phyloP scores from a whole-genome alignment of 2,888 invertebrate genomes.

The Eristalis pertinax region DNA sequence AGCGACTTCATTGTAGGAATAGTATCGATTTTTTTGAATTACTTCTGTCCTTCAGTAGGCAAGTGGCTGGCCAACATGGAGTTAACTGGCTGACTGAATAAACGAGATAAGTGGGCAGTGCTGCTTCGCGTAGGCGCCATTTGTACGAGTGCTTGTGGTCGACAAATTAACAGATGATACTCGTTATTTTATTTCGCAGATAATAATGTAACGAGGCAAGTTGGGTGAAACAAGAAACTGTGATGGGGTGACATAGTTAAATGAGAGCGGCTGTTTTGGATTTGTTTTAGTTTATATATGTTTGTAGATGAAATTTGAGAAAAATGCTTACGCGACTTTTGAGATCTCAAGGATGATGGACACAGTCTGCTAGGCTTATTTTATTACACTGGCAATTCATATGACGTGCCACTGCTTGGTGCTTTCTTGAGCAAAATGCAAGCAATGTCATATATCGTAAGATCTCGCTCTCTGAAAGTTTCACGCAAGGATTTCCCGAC shows the following conservation, averaged over 20 bases:
- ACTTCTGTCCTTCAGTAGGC: conserved; percentile 18
- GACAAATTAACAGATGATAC: conserved; percentile 7
- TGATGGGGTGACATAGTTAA: not conserved
- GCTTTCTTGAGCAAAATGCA: too few species aligned
- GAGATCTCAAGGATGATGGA: too few species aligned
- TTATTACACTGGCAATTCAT: too few species aligned
- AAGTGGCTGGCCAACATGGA: conserved; percentile 52
- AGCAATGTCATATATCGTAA: too few species aligned
- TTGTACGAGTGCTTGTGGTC: not conserved
- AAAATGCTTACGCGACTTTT: too few species aligned
- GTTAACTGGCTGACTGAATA: conserved; percentile 53
- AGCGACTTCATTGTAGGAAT: not conserved
- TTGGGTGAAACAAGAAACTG: not conserved
- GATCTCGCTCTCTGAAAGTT: too few species aligned
- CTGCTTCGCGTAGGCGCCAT: conserved; percentile 1
- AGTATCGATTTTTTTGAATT: conserved; percentile 56
- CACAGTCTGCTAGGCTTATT: too few species aligned
- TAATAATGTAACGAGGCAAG: not conserved
- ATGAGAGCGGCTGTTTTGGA: not conserved
- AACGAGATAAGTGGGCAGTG: conserved; percentile 44
- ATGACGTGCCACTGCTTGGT: too few species aligned
- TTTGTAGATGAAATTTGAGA: too few species aligned
- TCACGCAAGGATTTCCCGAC: too few species aligned
- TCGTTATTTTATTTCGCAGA: not conserved
- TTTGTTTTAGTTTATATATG: not conserved